These are phyloP conservation scores for Pelodytes ibericus DNA, from an alignment of 2,797 vertebrate species.

Conservation along the genomic window DNA sequence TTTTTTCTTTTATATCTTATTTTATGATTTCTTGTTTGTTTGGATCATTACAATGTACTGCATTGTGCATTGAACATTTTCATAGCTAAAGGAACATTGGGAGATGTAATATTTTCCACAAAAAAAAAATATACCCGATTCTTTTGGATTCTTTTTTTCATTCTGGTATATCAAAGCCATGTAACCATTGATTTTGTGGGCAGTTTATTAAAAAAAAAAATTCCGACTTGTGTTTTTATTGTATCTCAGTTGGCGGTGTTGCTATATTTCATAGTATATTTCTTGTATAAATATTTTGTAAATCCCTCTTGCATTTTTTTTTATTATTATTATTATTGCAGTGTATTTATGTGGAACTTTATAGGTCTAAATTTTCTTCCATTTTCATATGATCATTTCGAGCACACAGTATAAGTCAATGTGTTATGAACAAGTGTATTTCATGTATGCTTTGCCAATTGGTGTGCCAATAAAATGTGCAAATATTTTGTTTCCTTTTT, in stretches of 20 bases:
- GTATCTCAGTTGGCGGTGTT: constrained; percentile 76
- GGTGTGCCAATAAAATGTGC: constrained; percentile 99
- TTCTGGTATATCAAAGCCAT: constrained; percentile 79
- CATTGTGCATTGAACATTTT: constrained; percentile 38
- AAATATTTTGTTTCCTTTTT: constrained; percentile 67
- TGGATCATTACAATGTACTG: constrained; percentile 22
- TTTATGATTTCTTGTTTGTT: neutral
- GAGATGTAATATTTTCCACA: constrained; percentile 67
- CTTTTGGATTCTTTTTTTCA: constrained; percentile 71
- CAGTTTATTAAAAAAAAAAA: constrained; percentile 82
- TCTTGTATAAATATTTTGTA: constrained; percentile 89
- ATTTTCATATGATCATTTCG: constrained; percentile 93
- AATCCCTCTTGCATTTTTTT: constrained; percentile 71
- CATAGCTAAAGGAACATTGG: constrained; percentile 54
- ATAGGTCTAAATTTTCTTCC: constrained; percentile 90
- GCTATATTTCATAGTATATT: constrained; percentile 77
- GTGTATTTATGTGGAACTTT: constrained; percentile 98
- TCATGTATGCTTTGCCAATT: constrained; percentile 99
- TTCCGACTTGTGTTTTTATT: constrained; percentile 76
- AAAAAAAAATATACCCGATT: constrained; percentile 67
- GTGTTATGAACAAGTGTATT: constrained; percentile 96
- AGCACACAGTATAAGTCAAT: constrained; percentile 91
- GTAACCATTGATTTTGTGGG: constrained; percentile 85
- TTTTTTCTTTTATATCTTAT: neutral
- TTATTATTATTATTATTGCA: constrained; percentile 63